phyloP scores from a whole-genome alignment of 2,888 invertebrate genomes.

The Lypha dubia region DNA sequence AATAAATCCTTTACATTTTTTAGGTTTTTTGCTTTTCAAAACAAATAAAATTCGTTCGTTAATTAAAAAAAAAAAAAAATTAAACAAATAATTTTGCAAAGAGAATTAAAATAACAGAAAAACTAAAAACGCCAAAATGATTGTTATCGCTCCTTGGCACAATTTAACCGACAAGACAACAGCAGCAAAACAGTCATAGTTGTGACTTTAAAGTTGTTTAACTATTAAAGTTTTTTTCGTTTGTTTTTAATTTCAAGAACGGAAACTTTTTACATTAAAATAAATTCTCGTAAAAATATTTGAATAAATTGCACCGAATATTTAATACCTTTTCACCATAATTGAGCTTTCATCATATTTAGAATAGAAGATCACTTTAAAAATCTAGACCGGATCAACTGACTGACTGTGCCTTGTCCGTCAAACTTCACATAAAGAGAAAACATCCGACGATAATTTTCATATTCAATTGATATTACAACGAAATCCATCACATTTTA shows the following conservation, averaged over 20 bases:
- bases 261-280: slow-evolving; percentile 50
- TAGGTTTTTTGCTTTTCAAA: slow-evolving; percentile 27
- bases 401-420: too few relatives aligned
- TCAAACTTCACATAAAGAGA: too few relatives aligned
- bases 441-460: too few relatives aligned
- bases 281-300: neutral
- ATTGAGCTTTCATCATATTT: neutral
- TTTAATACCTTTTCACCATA: neutral
- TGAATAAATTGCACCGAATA: slow-evolving; percentile 16
- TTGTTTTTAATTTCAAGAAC: slow-evolving; percentile 14
- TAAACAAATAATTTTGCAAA: slow-evolving; percentile 35
- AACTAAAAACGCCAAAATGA: slow-evolving; percentile 62
- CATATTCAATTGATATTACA: too few relatives aligned
- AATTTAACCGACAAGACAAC: slow-evolving; percentile 68
- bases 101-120: slow-evolving; percentile 53
- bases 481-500: too few relatives aligned
- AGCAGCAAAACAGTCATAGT: slow-evolving; percentile 51
- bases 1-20: slow-evolving; percentile 66
- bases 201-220: slow-evolving; percentile 31
- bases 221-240: slow-evolving; percentile 38
- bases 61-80: slow-evolving; percentile 56
- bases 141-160: slow-evolving; percentile 70
- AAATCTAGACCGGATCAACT: too few relatives aligned
- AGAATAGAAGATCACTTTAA: neutral
- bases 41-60: slow-evolving; percentile 51